These are phyloP conservation scores for Mesochorus sp. DNA, from an alignment of 2,888 invertebrate genomes.

Conservation along the genomic window DNA sequence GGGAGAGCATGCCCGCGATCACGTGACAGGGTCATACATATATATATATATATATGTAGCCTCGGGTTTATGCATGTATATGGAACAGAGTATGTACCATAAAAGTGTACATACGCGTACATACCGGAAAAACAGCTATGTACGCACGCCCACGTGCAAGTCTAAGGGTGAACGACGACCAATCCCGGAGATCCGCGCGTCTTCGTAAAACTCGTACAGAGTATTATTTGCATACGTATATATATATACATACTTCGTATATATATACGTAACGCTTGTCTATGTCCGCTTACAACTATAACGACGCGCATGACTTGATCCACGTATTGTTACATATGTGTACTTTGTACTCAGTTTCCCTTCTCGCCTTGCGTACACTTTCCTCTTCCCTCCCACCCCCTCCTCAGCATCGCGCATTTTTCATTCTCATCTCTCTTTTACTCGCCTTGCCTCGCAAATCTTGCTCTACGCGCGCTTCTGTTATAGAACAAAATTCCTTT, in stretches of 20 bases:
- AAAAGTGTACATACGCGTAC: not conserved
- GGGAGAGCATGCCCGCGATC: constrained; percentile 52
- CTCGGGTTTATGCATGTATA: not conserved
- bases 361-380: constrained; percentile 13
- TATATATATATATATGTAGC: constrained; percentile 6
- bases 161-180: constrained; percentile 76
- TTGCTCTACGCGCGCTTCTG: not conserved
- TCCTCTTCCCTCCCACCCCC: constrained; percentile 26
- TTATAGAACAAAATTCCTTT: not conserved
- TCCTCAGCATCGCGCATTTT: constrained; percentile 11
- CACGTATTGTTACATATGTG: too few species aligned
- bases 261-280: too few species aligned
- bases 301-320: too few species aligned
- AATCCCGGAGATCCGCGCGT: constrained; percentile 73
- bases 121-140: constrained; percentile 59
- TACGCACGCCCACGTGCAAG: constrained; percentile 78
- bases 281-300: too few species aligned
- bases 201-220: constrained; percentile 58
- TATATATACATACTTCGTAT: too few species aligned
- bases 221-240: too few species aligned
- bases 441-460: not conserved
- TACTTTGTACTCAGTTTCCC: constrained; percentile 2
- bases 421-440: constrained; percentile 21
- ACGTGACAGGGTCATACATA: constrained; percentile 32
- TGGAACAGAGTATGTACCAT: not conserved